Conservation (phyloP, 1,140 invertebrate species). For the Cotesia chilonis region DNA sequence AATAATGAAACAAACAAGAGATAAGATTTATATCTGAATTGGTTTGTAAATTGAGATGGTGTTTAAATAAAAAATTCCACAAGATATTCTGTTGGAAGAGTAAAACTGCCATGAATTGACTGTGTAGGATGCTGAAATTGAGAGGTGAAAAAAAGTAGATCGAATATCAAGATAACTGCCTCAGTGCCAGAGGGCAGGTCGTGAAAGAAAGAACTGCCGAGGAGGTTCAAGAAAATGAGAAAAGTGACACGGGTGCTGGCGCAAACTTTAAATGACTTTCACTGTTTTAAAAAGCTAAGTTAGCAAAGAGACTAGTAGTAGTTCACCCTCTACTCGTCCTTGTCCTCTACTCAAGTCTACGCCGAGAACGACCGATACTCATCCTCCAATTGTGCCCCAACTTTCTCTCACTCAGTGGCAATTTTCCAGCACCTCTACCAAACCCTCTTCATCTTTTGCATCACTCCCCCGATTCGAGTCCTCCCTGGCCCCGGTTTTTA, state of each 20-base stretch:
- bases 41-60: too few relatives aligned
- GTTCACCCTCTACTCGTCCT: slow-evolving; percentile 9
- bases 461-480: not conserved
- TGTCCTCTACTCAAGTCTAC: not conserved
- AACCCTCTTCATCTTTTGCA: slow-evolving; percentile 29
- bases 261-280: slow-evolving; percentile 62
- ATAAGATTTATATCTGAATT: too few relatives aligned
- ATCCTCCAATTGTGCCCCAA: slow-evolving; percentile 22
- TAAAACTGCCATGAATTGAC: slow-evolving; percentile 38
- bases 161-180: slow-evolving; percentile 43
- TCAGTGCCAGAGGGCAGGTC: slow-evolving; percentile 39
- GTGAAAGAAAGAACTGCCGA: slow-evolving; percentile 33
- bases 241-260: slow-evolving; percentile 48
- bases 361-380: slow-evolving; percentile 9
- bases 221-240: slow-evolving; percentile 48
- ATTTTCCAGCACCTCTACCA: slow-evolving; percentile 33
- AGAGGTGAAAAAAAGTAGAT: slow-evolving; percentile 38
- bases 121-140: slow-evolving; percentile 4
- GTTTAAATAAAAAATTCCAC: too few relatives aligned
- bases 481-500: not conserved
- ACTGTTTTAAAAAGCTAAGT: slow-evolving; percentile 61
- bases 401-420: slow-evolving; percentile 37
- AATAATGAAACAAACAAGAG: too few relatives aligned
- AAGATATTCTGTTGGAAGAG: slow-evolving; percentile 29
- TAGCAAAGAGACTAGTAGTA: slow-evolving; percentile 47